Evolutionary conservation across 2,113 vertebrate species (phyloP), one percentile per base, ranked within the genome.

Genomic region (Sterna hirundo): DNA sequence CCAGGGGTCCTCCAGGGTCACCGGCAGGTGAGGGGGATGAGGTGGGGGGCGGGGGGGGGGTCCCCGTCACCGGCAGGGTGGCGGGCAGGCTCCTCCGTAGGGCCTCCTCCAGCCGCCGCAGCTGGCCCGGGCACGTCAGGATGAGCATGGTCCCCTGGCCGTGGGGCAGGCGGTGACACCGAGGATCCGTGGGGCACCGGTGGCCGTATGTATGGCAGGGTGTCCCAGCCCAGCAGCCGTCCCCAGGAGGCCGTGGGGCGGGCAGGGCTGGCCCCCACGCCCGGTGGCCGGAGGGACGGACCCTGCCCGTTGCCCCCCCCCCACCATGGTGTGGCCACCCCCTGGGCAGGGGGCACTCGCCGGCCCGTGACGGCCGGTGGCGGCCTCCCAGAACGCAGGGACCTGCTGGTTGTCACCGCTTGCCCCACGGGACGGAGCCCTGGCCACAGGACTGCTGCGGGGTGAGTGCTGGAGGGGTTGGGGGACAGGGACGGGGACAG

Each of bases 51-150:
- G n/a, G n/a, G n/a, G n/a, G n/a, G n/a, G n/a, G n/a, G n/a, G n/a
- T n/a, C n/a, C n/a, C n/a, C n/a, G n/a, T n/a, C 90, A 94, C 68
- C 58, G 62, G 92, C 70, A 93, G 83, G 6, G 34, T 40, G 79
- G 58, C 13, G 11, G 81, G 81, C 49, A 93, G 58, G 71, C n/a
- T 91, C 57, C 42, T 78, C 90, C 52, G 0, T 9, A 94, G 71
- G 38, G 71, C 26, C n/a, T 87, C 70, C 70, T 95, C 94, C 86
- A 94, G 89, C 22, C 20, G 47, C 65, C 21, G 62, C 27, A 95
- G 87, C 76, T 95, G 79, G 57, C 26, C 81, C 2, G 87, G 77
- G 29, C 81, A 52, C 13, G 13, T 88, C 74, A 88, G 82, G 88
- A 40, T 49, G 83, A 26, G n/a, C 93, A 95, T 70, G 49, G 44